Evolutionary conservation across 2,797 vertebrate genomes (phyloP).

Genomic region (Buceros bicornis): DNA sequence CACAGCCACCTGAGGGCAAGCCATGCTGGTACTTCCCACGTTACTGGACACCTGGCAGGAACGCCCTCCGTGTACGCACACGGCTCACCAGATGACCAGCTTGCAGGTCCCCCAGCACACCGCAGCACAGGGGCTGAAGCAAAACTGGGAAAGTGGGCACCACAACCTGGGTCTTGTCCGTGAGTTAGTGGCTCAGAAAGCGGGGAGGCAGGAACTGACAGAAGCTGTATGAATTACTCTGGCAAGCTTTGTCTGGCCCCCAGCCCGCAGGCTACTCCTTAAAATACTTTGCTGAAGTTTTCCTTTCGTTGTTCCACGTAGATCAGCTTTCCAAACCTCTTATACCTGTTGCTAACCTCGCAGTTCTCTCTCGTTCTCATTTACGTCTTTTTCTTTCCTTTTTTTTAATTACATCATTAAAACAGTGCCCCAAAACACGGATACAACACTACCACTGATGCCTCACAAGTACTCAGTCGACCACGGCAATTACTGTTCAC

Average conservation of each 20-base stretch:
- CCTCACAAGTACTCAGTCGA: neutral
- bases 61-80: accelerated
- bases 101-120: neutral
- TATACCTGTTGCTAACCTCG: neutral
- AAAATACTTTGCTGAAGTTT: neutral
- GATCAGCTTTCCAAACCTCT: neutral
- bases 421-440: neutral
- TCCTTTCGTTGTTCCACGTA: neutral
- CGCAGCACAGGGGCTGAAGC: neutral
- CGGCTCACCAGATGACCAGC: neutral
- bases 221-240: neutral
- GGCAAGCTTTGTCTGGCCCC: neutral
- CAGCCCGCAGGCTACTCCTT: neutral
- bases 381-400: neutral
- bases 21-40: neutral
- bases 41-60: accelerated
- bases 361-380: neutral
- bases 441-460: neutral
- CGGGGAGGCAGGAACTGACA: neutral
- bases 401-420: neutral
- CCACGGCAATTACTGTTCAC: neutral
- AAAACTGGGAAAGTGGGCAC: neutral
- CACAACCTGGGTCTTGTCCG: neutral
- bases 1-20: neutral
- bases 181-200: neutral